phyloP scores from a whole-genome alignment of 2,888 invertebrate species.

The Pammene fasciana region DNA sequence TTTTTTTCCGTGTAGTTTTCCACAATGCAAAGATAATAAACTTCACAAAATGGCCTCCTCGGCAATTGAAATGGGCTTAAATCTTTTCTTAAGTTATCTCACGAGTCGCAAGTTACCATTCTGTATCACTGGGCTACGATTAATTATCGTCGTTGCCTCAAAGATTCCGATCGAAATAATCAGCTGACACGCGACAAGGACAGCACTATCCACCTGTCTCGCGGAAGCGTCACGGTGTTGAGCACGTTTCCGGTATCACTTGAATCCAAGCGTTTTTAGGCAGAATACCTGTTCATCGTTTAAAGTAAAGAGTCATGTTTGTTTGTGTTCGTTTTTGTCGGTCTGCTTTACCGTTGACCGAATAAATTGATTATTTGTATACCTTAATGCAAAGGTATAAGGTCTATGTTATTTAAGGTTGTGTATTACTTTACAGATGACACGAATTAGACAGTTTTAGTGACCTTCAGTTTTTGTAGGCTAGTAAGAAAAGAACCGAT shows the following conservation, averaged over 20 bases:
- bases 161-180: slow-evolving; percentile 8
- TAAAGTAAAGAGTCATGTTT: slow-evolving; percentile 31
- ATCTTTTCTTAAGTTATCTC: no score
- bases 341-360: neutral
- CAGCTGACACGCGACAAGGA: slow-evolving; percentile 35
- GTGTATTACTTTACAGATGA: neutral
- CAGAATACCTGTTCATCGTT: slow-evolving; percentile 34
- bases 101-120: no score
- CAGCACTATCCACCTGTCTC: slow-evolving; percentile 19
- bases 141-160: neutral
- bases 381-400: neutral
- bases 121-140: no score
- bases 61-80: no score
- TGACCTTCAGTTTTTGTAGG: neutral
- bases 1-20: no score
- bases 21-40: no score
- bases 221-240: slow-evolving; percentile 36
- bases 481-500: no score
- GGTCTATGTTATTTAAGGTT: neutral
- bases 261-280: slow-evolving; percentile 34
- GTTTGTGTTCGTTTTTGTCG: slow-evolving; percentile 36
- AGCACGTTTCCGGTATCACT: slow-evolving; percentile 34
- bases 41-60: no score
- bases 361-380: neutral
- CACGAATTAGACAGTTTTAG: neutral